Evolutionary conservation across 2,113 vertebrate genomes (phyloP).

Genomic region (Rhea pennata): DNA sequence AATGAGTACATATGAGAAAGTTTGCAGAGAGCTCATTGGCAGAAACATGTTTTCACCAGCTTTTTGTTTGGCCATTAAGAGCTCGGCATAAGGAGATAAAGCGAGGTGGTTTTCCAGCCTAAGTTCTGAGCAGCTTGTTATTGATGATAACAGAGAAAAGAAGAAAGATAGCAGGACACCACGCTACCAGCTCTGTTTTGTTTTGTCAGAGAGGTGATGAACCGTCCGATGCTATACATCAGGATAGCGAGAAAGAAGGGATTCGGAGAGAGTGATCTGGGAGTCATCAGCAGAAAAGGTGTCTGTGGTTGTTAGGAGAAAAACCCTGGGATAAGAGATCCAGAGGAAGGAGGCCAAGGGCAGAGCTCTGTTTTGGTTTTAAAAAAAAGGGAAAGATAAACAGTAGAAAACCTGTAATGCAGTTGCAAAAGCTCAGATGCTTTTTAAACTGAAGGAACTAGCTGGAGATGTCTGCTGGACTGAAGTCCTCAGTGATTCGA

Average conservation of each 20-base stretch:
- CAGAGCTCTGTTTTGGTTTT: slow-evolving; percentile 6
- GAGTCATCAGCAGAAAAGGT: slow-evolving; percentile 1
- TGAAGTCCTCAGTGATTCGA: background rate
- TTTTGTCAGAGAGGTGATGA: slow-evolving; percentile 30
- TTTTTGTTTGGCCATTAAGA: slow-evolving; percentile 40
- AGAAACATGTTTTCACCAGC: slow-evolving; percentile 37
- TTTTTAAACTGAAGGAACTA: background rate
- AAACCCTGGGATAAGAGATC: slow-evolving; percentile 15
- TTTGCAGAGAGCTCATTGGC: background rate
- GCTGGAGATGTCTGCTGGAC: background rate
- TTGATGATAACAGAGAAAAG: slow-evolving; percentile 40
- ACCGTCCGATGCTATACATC: slow-evolving; percentile 1
- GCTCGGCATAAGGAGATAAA: slow-evolving; percentile 29
- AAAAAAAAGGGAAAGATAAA: slow-evolving; percentile 3
- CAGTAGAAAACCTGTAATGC: background rate
- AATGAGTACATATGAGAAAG: background rate
- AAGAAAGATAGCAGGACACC: slow-evolving; percentile 44
- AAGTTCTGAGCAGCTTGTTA: slow-evolving; percentile 31
- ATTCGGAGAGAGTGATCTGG: background rate
- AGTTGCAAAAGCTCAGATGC: background rate
- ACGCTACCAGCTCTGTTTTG: slow-evolving; percentile 43
- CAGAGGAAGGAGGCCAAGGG: background rate
- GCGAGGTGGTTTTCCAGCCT: slow-evolving; percentile 33
- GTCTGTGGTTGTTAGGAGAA: slow-evolving; percentile 34
- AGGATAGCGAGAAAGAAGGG: slow-evolving; percentile 43